Evolutionary conservation across 2,888 invertebrate genomes (phyloP), one percentile per base, ranked within the genome.

Genomic region (Lapara coniferarum): DNA sequence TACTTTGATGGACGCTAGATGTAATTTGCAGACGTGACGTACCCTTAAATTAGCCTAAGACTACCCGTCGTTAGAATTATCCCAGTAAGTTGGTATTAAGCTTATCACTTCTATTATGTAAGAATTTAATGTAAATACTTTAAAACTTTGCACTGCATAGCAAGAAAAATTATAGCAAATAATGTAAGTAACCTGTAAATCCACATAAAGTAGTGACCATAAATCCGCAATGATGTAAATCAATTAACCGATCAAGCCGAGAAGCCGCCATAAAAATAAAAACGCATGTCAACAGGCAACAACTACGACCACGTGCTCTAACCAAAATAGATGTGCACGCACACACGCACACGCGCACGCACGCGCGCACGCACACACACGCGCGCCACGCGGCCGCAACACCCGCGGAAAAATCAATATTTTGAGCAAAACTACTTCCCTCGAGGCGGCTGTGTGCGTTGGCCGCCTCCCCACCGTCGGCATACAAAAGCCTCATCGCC

Each of bases 341-440:
- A 87, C 87, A 88, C 85, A 74, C 72, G 69, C 74, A 70, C 78
- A 71, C 69, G 56, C 74, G 70, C 75, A 71, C 77, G 73, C 77
- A 79, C 79, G 69, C 73, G 69, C 75, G 69, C 76, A 80, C 84
- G 74, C 81, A 81, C 85, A 78, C 82, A 73, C 69, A 70, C 74
- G 71, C 76, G 56, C 71, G 72, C 82, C 83, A 84, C 85, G 85
- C 84, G 84, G 84, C 85, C 85, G 84, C 87, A 80, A 83, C 81
- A 82, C 89, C 86, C 85, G 89, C 89, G 89, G 92, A 92, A 93
- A 93, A 93, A 93, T 93, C 93, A 93, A 93, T 93, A 93, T 93
- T 93, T 92, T 92, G 90, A 93, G 92, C 93, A 92, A 92, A 93
- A 92, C 91, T 91, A 90, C 92, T 92, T 93, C 93, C 93, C 91